A percentile compares a stretch with the other conserved stretches of the same genome.
Conservation (phyloP, 1,140 invertebrate species). For the Conus ventricosus region DNA sequence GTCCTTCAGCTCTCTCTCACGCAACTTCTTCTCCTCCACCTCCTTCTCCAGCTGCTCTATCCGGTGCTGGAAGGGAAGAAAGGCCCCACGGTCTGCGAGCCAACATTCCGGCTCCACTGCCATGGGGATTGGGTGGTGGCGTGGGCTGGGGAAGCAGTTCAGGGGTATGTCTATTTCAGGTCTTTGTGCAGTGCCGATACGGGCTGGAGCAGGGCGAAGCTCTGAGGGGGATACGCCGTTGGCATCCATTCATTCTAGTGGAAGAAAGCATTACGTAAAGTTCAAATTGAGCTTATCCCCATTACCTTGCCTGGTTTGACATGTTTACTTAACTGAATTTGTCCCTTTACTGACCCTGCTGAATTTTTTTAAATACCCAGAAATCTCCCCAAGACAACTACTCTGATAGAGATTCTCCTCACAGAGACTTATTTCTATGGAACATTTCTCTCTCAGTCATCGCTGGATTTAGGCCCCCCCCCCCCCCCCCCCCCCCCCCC, state of each 20-base stretch:
- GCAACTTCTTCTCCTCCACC: constrained; percentile 66
- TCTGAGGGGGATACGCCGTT: constrained; percentile 27
- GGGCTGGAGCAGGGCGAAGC: neutral
- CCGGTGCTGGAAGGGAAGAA: constrained; percentile 73
- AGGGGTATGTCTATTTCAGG: constrained; percentile 34
- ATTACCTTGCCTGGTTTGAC: too few species aligned
- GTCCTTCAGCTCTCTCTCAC: constrained; percentile 71
- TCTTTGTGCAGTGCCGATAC: constrained; percentile 25
- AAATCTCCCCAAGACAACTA: too few species aligned
- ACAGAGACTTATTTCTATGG: too few species aligned
- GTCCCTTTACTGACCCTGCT: too few species aligned
- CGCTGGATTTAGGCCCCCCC: too few species aligned
- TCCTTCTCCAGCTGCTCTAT: constrained; percentile 66
- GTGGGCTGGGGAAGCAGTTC: constrained; percentile 4
- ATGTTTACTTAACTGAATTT: too few species aligned
- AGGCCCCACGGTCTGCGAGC: constrained; percentile 74
- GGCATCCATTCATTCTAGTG: constrained; percentile 42
- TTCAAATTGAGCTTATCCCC: too few species aligned
- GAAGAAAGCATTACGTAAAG: neutral
- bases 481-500: too few species aligned
- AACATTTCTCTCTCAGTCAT: too few species aligned
- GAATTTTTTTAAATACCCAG: too few species aligned
- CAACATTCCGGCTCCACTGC: constrained; percentile 40
- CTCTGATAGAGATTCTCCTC: too few species aligned
- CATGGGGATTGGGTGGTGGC: neutral